These are phyloP conservation scores for Paradoxurus hermaphroditus DNA, from an alignment of 2,113 vertebrate genomes.

Conservation along the genomic window DNA sequence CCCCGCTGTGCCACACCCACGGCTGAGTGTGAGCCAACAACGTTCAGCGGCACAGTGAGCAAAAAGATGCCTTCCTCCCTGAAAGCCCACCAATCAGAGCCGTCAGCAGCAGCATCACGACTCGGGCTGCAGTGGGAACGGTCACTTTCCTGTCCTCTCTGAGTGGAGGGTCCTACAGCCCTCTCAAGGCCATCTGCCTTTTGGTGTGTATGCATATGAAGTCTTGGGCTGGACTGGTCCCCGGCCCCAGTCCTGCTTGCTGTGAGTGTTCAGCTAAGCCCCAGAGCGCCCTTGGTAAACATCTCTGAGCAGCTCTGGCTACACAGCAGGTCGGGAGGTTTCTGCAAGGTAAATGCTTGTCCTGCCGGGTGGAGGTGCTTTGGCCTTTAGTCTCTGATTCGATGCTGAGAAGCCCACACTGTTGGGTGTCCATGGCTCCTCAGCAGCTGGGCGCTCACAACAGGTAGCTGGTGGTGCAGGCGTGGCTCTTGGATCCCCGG, in stretches of 20 bases:
- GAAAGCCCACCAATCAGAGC: not conserved
- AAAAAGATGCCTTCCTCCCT: slow-evolving; percentile 33
- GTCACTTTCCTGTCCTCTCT: not conserved
- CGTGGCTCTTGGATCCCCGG: fast-evolving
- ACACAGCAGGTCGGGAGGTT: slow-evolving; percentile 27
- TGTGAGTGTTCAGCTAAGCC: not conserved
- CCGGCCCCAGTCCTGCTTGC: not conserved
- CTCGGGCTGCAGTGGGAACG: slow-evolving; percentile 21
- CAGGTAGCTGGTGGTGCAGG: fast-evolving
- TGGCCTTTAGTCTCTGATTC: not conserved
- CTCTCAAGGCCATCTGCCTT: not conserved
- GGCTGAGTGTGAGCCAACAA: slow-evolving; percentile 46
- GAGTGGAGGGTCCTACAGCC: not conserved
- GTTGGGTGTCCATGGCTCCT: not conserved
- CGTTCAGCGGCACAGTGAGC: slow-evolving; percentile 42
- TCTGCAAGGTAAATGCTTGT: not conserved
- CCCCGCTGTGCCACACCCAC: not conserved
- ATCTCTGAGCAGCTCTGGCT: not conserved
- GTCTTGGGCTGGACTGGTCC: not conserved
- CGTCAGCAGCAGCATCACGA: slow-evolving; percentile 26
- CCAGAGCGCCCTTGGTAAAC: not conserved
- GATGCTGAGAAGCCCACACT: not conserved
- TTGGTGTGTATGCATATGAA: not conserved
- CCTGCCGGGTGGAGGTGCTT: not conserved
- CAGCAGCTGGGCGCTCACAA: not conserved